Evolutionary conservation across 1,140 invertebrate genomes (phyloP), one percentile per base, ranked within the genome.

Genomic region (Hylaeus volcanicus): DNA sequence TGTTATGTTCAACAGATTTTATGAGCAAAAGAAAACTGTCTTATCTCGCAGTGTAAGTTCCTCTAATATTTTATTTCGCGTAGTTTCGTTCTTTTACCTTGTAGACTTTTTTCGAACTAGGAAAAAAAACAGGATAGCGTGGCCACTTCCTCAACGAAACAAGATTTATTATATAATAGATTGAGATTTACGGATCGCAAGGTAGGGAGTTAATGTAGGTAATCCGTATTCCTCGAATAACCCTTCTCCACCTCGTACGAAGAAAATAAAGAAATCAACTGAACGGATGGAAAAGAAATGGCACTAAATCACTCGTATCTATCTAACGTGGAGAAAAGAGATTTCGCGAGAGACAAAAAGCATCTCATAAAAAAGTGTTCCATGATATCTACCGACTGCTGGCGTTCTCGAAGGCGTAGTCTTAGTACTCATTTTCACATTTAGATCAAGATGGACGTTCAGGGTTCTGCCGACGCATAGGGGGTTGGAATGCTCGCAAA

Each of bases 241-340:
- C 66, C 55, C 45, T 71, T 77, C 66, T 26, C 48, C 61, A 26
- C 48, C 14, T 41, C 26, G 48, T 41, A 45, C 15, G 4, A 37
- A 41, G 55, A 43, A 70, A 71, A 77, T 71, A 71, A 76, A 77
- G 68, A 60, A 78, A 72, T 78, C 58, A 72, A 53, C 56, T 9
- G 48, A 41, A 8, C 51, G 61, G 39, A 71, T 72, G 48, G 68
- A 64, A 55, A 78, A 78, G 58, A 63, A 78, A 78, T 78, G n/a
- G 15, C n/a, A 55, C 41, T 68, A 56, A 75, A 75, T 75, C 74
- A 75, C 48, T 65, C 63, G 63, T 56, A 48, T 68, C 51, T 56
- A 68, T 75, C 63, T 66, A 75, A 37, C 51, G 15, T 5, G 4
- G 15, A 43, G 51, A 68, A 66, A 75, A 37, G 39, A 41, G 51